phyloP scores from a whole-genome alignment of 2,113 vertebrate genomes.

The Physeter macrocephalus region DNA sequence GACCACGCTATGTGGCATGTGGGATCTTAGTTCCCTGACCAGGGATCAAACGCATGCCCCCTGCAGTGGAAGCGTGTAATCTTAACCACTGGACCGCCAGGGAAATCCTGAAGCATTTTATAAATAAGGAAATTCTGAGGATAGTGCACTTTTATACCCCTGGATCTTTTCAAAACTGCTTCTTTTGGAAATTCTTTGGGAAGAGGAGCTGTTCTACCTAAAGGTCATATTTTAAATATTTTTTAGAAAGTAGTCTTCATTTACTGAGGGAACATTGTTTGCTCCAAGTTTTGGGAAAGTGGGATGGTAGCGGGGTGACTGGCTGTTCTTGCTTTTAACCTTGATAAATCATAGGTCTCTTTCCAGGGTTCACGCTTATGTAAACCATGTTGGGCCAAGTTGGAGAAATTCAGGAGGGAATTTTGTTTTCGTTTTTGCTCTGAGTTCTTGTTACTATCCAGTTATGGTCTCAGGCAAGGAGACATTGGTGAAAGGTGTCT shows the following conservation, averaged over 20 bases:
- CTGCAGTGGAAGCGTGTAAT: background rate
- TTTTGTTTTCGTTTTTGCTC: background rate
- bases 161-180: background rate
- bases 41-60: background rate
- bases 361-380: background rate
- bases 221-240: constrained; percentile 2
- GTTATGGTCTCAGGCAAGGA: background rate
- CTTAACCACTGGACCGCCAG: background rate
- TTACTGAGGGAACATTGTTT: background rate
- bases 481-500: background rate
- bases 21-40: background rate
- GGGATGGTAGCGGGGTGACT: background rate
- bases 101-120: background rate
- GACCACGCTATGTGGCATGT: background rate
- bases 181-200: background rate
- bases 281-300: background rate
- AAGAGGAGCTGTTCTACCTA: background rate
- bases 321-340: background rate
- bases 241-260: background rate
- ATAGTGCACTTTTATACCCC: background rate
- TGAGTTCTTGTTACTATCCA: background rate
- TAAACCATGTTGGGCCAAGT: background rate
- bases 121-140: background rate
- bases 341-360: background rate
- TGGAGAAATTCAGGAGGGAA: background rate